phyloP scores from a whole-genome alignment of 2,797 vertebrate species.

The Chelidonichthys spinosus region DNA sequence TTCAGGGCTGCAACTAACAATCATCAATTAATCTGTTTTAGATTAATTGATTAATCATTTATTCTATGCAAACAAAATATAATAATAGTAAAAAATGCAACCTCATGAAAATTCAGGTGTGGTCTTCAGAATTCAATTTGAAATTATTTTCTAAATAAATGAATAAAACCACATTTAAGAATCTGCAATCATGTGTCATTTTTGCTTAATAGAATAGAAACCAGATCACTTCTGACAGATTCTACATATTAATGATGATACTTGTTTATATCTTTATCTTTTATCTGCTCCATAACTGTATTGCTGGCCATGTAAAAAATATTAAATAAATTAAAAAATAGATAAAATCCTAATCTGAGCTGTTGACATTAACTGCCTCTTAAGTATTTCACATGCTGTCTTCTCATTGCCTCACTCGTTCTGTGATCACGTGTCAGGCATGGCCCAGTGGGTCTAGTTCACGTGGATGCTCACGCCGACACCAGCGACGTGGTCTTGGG shows the following conservation, averaged over 20 bases:
- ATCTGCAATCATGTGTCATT: neutral
- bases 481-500: constrained; percentile 86
- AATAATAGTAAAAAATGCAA: neutral
- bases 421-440: constrained; percentile 75
- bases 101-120: neutral
- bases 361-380: neutral
- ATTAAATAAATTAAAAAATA: no score
- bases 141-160: no score
- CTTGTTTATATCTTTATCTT: neutral
- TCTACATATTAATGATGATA: neutral
- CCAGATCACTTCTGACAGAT: no score
- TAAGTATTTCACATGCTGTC: neutral
- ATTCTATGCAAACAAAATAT: neutral
- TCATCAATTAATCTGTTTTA: neutral
- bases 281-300: no score
- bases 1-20: neutral
- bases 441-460: constrained; percentile 91
- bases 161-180: neutral
- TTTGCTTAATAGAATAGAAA: neutral
- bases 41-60: neutral
- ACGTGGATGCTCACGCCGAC: constrained; percentile 93
- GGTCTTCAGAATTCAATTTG: neutral
- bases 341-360: neutral
- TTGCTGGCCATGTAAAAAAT: no score
- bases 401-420: neutral